Evolutionary conservation across 2,797 vertebrate species (phyloP).

Genomic region (Sylvilagus floridanus): DNA sequence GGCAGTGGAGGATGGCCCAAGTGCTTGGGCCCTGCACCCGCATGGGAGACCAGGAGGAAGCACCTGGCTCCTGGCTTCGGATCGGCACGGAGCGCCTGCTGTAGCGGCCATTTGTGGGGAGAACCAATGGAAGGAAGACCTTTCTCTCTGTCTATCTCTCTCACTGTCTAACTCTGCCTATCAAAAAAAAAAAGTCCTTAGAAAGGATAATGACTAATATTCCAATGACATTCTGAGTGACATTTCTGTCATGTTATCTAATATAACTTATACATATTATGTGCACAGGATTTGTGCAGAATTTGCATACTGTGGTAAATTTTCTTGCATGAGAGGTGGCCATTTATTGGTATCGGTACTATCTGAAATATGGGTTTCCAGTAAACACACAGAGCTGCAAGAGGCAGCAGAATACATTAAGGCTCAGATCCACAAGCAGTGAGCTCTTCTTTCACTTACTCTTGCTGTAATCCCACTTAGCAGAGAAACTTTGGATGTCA

Average conservation of each 20-base stretch:
- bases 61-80: too few relatives aligned
- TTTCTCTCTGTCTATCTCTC: too few relatives aligned
- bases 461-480: slow-evolving; percentile 97
- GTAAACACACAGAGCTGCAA: slow-evolving; percentile 87
- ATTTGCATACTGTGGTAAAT: background rate
- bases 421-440: slow-evolving; percentile 39
- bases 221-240: background rate
- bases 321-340: slow-evolving; percentile 33
- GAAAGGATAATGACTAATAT: background rate
- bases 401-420: background rate
- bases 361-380: slow-evolving; percentile 88
- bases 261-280: background rate
- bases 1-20: too few relatives aligned
- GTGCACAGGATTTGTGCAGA: background rate
- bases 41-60: too few relatives aligned
- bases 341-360: slow-evolving; percentile 91
- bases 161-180: too few relatives aligned
- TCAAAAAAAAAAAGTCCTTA: background rate
- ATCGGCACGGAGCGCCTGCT: too few relatives aligned
- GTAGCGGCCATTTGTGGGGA: too few relatives aligned
- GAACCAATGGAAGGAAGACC: too few relatives aligned
- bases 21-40: too few relatives aligned
- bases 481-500: slow-evolving; percentile 92
- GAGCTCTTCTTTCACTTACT: slow-evolving; percentile 95
- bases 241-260: background rate